phyloP scores from a whole-genome alignment of 92 coral and sea anemone genomes.

The Palythoa caribaeorum region DNA sequence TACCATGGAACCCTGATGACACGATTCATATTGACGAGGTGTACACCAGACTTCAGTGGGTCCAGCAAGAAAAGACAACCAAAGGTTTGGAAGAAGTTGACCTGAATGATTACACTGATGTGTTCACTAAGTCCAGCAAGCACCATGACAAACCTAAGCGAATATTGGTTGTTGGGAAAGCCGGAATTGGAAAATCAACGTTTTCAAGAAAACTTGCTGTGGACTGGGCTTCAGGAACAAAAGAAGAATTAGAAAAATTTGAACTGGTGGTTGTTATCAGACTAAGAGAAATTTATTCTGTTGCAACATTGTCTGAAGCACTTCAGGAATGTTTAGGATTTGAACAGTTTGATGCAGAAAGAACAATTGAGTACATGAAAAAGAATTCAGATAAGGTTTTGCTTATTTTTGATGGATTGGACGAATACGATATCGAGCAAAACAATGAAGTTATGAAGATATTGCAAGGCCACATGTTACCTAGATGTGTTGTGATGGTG shows the following conservation, averaged over 20 bases:
- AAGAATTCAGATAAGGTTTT: neutral
- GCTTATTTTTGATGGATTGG: slow-evolving; percentile 8
- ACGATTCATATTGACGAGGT: slow-evolving; percentile 6
- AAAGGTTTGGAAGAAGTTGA: neutral
- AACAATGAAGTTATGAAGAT: neutral
- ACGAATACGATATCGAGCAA: neutral
- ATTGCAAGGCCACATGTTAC: too few species aligned
- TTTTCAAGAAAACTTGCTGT: slow-evolving; percentile 22
- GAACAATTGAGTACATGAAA: neutral
- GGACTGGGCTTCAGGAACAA: slow-evolving; percentile 18
- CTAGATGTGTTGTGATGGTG: too few species aligned
- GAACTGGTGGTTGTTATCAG: slow-evolving; percentile 9
- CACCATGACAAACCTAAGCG: slow-evolving; percentile 16
- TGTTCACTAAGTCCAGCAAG: slow-evolving; percentile 20
- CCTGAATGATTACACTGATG: neutral
- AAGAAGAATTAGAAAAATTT: neutral
- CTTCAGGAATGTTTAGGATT: slow-evolving; percentile 10
- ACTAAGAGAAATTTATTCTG: slow-evolving; percentile 11
- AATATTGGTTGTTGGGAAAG: neutral
- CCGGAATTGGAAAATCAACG: slow-evolving; percentile 20
- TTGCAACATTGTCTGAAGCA: slow-evolving; percentile 4
- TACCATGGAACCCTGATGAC: neutral
- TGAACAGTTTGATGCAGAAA: slow-evolving; percentile 1
- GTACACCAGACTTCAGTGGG: slow-evolving; percentile 20
- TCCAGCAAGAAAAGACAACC: slow-evolving; percentile 29